Evolutionary conservation across 2,888 invertebrate genomes (phyloP).

Genomic region (Limenitis camilla): DNA sequence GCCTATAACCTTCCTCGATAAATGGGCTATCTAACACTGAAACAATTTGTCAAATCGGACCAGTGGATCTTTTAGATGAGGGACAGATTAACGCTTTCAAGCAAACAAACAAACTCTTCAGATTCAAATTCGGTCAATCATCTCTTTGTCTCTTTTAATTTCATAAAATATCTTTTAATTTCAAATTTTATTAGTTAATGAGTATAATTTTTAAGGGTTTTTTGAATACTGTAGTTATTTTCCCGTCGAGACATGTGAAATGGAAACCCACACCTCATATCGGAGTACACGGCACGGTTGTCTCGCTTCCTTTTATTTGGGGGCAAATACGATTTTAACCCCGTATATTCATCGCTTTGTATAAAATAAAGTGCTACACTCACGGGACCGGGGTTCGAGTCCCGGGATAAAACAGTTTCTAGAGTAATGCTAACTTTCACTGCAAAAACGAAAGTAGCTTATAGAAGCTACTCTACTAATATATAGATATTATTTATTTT

Average conservation of each 20-base stretch:
- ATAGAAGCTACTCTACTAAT: background rate
- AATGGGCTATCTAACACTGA: too few species aligned
- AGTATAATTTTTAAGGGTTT: too few species aligned
- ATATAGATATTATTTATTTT: background rate
- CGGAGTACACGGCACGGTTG: constrained; percentile 37
- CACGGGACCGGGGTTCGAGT: constrained; percentile 21
- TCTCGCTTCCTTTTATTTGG: constrained; percentile 56
- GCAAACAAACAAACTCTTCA: too few species aligned
- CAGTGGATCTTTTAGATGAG: too few species aligned
- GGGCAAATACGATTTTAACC: constrained; percentile 54
- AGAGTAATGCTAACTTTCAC: constrained; percentile 6
- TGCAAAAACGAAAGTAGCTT: background rate
- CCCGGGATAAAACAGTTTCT: constrained; percentile 14
- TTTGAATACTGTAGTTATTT: background rate
- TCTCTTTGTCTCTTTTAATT: too few species aligned
- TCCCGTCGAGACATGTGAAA: constrained; percentile 14
- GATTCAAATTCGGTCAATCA: too few species aligned
- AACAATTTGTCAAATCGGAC: too few species aligned
- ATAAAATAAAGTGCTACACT: constrained; percentile 22
- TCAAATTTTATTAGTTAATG: too few species aligned
- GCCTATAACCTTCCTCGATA: too few species aligned
- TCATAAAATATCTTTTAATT: too few species aligned
- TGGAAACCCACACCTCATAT: constrained; percentile 36
- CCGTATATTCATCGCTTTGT: constrained; percentile 32
- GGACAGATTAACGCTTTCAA: too few species aligned